Percentiles rank a stretch among this genome's conserved stretches.
phyloP scores from a whole-genome alignment of 1,140 invertebrate species.

The Nylanderia fulva region DNA sequence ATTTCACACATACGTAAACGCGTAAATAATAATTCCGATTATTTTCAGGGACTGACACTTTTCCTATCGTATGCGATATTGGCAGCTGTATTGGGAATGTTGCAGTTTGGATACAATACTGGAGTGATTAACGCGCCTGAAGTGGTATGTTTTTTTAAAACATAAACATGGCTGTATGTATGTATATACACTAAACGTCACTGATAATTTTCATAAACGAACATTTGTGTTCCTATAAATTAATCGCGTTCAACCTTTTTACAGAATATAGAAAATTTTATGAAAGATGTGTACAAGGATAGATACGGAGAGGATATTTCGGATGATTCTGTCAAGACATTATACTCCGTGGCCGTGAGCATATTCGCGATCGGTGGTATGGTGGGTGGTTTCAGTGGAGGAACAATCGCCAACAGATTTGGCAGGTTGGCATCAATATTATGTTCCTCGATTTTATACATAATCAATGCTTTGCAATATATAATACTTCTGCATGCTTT shows the following conservation, averaged over 20 bases:
- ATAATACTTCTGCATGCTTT: neutral
- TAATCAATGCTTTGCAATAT: constrained; percentile 6
- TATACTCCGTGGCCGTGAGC: constrained; percentile 96
- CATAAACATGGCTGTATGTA: neutral
- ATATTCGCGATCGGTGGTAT: constrained; percentile 98
- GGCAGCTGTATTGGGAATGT: constrained; percentile 97
- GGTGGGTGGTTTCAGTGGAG: constrained; percentile 96
- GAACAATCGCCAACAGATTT: constrained; percentile 95
- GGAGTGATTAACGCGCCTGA: constrained; percentile 99
- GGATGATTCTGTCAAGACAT: constrained; percentile 89
- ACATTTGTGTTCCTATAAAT: neutral
- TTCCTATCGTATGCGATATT: constrained; percentile 97
- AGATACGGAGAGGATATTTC: constrained; percentile 91
- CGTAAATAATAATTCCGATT: constrained; percentile 20
- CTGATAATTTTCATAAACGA: neutral
- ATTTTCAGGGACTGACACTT: constrained; percentile 94
- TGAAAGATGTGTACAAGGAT: constrained; percentile 94
- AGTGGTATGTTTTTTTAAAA: constrained; percentile 86
- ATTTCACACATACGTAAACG: neutral
- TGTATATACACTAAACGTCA: neutral
- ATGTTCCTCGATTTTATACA: neutral
- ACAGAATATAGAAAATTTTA: constrained; percentile 96
- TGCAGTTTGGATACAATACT: constrained; percentile 99
- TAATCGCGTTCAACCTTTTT: constrained; percentile 64
- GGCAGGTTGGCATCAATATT: constrained; percentile 89